Percentiles rank a stretch among this genome's conserved stretches.
Evolutionary conservation across 1,140 invertebrate genomes (phyloP).

Genomic region (Ips typographus): DNA sequence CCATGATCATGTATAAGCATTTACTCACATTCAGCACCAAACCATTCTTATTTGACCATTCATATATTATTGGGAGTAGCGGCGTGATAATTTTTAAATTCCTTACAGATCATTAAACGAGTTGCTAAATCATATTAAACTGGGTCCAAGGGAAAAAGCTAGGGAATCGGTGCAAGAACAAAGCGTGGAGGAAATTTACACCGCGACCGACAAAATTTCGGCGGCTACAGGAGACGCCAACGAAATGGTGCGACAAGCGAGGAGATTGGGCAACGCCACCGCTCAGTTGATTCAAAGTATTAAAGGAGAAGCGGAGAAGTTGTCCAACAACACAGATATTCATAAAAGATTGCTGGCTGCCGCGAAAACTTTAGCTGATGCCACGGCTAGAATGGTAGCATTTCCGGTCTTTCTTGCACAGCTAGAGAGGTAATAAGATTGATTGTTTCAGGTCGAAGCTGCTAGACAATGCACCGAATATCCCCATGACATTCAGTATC

Average conservation of each 20-base stretch:
- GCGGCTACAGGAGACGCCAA: constrained; percentile 79
- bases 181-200: constrained; percentile 86
- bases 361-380: constrained; percentile 91
- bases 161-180: constrained; percentile 65
- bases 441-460: constrained; percentile 64
- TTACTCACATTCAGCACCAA: too few relatives aligned
- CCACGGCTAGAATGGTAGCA: constrained; percentile 89
- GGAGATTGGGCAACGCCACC: constrained; percentile 89
- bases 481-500: constrained; percentile 80
- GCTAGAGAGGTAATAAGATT: constrained; percentile 73
- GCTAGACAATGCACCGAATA: constrained; percentile 87
- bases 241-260: constrained; percentile 90
- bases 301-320: constrained; percentile 88
- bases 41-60: too few relatives aligned
- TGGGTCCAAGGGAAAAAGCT: constrained; percentile 54
- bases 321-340: constrained; percentile 84
- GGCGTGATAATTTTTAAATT: background rate
- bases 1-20: too few relatives aligned
- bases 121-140: constrained; percentile 86
- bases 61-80: too few relatives aligned
- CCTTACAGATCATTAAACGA: constrained; percentile 73
- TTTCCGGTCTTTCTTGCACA: constrained; percentile 55
- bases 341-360: constrained; percentile 89
- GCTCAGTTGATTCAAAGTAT: constrained; percentile 91
- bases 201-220: constrained; percentile 87